A percentile compares a stretch with the other conserved stretches of the same genome.
Conservation (phyloP, 2,113 vertebrate species). For the Myxocyprinus asiaticus region DNA sequence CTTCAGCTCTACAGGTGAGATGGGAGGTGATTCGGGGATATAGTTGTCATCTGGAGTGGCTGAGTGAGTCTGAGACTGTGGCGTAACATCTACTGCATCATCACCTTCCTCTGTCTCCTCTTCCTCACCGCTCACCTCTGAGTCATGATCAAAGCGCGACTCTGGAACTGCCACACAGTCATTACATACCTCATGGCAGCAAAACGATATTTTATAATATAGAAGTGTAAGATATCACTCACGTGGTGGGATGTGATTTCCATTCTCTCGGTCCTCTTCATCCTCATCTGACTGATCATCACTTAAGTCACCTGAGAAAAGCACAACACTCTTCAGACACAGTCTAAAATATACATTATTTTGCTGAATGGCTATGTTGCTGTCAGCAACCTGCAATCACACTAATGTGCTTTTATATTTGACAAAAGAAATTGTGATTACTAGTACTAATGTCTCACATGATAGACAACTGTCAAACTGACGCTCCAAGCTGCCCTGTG, state of each 20-base stretch:
- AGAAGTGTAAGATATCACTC: conserved; percentile 46
- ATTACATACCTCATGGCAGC: not conserved
- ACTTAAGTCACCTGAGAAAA: conserved; percentile 86
- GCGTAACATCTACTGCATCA: conserved; percentile 76
- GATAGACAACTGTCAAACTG: no score
- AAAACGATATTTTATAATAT: no score
- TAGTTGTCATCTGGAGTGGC: conserved; percentile 86
- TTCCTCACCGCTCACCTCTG: conserved; percentile 83
- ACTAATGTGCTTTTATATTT: no score
- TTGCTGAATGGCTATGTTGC: no score
- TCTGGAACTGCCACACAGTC: conserved; percentile 81
- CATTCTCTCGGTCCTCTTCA: conserved; percentile 84
- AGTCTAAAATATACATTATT: no score
- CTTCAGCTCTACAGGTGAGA: conserved; percentile 92
- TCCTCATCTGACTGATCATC: conserved; percentile 83
- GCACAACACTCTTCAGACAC: not conserved
- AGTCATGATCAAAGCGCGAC: conserved; percentile 94
- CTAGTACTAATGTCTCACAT: no score
- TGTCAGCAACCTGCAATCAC: no score
- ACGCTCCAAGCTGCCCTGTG: no score
- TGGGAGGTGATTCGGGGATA: conserved; percentile 87
- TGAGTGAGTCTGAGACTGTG: conserved; percentile 85
- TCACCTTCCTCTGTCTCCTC: conserved; percentile 67
- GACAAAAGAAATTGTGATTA: no score
- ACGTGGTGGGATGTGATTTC: conserved; percentile 87